Evolutionary conservation across 2,888 invertebrate genomes (phyloP).

Genomic region (Byasa hedistus): DNA sequence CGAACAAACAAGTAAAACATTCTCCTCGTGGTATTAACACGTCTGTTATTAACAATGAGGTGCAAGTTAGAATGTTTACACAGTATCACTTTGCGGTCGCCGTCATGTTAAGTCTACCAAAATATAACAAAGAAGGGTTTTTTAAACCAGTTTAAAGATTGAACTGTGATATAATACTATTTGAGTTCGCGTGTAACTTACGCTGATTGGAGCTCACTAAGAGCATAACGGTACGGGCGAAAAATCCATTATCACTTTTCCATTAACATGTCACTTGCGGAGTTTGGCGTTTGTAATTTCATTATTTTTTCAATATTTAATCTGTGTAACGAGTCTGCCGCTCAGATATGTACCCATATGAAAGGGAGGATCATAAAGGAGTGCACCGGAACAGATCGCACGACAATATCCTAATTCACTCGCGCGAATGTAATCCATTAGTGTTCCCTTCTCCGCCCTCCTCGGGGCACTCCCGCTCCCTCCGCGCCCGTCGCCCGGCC

Average conservation of each 20-base stretch:
- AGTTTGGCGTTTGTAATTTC: slow-evolving; percentile 31
- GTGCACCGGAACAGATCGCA: slow-evolving; percentile 76
- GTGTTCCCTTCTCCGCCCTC: slow-evolving; percentile 53
- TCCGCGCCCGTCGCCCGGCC: slow-evolving; percentile 32
- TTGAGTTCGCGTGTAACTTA: slow-evolving; percentile 11
- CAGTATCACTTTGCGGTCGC: no score
- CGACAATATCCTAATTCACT: slow-evolving; percentile 80
- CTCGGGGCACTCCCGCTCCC: slow-evolving; percentile 37
- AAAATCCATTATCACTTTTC: slow-evolving; percentile 27
- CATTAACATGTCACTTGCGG: slow-evolving; percentile 29
- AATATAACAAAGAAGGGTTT: no score
- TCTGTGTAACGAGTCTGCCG: slow-evolving; percentile 32
- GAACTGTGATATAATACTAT: neutral
- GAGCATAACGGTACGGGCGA: slow-evolving; percentile 22
- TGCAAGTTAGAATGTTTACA: no score
- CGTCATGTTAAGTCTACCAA: no score
- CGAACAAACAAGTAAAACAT: no score
- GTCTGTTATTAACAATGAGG: no score
- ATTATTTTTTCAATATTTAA: slow-evolving; percentile 41
- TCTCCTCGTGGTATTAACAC: no score
- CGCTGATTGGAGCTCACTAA: slow-evolving; percentile 21
- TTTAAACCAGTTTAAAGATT: no score
- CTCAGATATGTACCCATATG: slow-evolving; percentile 35
- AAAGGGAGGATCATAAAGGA: slow-evolving; percentile 61
- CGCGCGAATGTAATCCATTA: slow-evolving; percentile 79